phyloP scores from a whole-genome alignment of 1,140 invertebrate genomes.

The Orchesella cincta region DNA sequence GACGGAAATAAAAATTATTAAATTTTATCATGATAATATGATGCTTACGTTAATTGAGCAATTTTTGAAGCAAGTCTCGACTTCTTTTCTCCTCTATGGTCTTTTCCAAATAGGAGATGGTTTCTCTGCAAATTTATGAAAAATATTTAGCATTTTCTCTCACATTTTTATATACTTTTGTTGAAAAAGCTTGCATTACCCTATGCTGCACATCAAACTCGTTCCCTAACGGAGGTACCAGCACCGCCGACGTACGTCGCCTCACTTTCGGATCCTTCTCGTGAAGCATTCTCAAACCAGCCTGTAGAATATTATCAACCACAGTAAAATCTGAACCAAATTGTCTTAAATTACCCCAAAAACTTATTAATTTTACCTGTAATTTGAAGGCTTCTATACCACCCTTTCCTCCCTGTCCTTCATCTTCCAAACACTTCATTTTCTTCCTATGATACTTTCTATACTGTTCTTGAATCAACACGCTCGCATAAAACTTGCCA shows the following conservation, averaged over 20 bases:
- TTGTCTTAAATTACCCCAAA: neutral
- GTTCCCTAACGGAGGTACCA: slow-evolving; percentile 85
- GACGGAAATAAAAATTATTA: slow-evolving; percentile 57
- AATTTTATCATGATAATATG: slow-evolving; percentile 64
- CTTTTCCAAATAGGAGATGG: slow-evolving; percentile 89
- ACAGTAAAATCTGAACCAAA: neutral
- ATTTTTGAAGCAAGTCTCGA: slow-evolving; percentile 82
- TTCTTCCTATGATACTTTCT: slow-evolving; percentile 97
- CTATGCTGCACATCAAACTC: slow-evolving; percentile 90
- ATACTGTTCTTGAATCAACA: slow-evolving; percentile 99
- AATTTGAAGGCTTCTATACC: slow-evolving; percentile 5
- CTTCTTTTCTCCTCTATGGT: slow-evolving; percentile 58
- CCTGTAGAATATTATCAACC: slow-evolving; percentile 31
- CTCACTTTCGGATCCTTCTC: slow-evolving; percentile 85
- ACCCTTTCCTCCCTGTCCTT: slow-evolving; percentile 55
- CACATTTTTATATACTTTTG: slow-evolving; percentile 4
- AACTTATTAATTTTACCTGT: slow-evolving; percentile 1
- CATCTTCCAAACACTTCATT: slow-evolving; percentile 80
- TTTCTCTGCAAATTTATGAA: slow-evolving; percentile 72
- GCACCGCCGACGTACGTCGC: slow-evolving; percentile 92
- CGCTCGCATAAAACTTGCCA: slow-evolving; percentile 99
- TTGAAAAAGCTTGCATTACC: slow-evolving; percentile 62
- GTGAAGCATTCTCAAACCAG: slow-evolving; percentile 43
- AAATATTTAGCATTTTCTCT: neutral
- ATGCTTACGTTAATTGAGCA: slow-evolving; percentile 63